Evolutionary conservation across 2,113 vertebrate species (phyloP).

Genomic region (Brienomyrus brachyistius): DNA sequence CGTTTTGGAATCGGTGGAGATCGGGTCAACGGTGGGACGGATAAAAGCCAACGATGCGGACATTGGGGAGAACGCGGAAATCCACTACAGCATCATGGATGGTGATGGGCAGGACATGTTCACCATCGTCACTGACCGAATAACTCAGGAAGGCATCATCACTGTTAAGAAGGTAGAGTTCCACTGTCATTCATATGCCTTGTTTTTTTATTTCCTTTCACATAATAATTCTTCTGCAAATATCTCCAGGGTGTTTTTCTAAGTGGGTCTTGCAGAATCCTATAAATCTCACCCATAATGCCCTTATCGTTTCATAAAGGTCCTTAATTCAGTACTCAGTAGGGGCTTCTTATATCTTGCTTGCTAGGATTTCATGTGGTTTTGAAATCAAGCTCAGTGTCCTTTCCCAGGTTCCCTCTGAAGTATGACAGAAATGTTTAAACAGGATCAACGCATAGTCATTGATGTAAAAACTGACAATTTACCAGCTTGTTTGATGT

Average conservation of each 20-base stretch:
- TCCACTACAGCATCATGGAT: constrained; percentile 75
- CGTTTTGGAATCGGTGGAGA: constrained; percentile 72
- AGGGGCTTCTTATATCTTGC: constrained; percentile 21
- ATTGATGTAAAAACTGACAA: not conserved
- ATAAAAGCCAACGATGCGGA: constrained; percentile 91
- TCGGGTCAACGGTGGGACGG: constrained; percentile 77
- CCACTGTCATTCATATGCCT: constrained; percentile 2
- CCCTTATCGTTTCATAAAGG: constrained; percentile 35
- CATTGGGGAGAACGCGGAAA: constrained; percentile 79
- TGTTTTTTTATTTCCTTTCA: not conserved
- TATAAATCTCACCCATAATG: constrained; percentile 26
- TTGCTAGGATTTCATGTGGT: constrained; percentile 19
- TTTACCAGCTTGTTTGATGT: not conserved
- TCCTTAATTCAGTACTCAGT: constrained; percentile 34
- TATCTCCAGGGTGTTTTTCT: not conserved
- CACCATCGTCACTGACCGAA: constrained; percentile 81
- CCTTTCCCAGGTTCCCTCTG: constrained; percentile 27
- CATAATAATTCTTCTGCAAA: not conserved
- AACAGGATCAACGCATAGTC: constrained; percentile 25
- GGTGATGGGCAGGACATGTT: constrained; percentile 79
- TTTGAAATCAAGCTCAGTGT: constrained; percentile 28
- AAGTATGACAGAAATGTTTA: constrained; percentile 32
- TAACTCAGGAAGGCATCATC: constrained; percentile 88
- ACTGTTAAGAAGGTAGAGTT: constrained; percentile 80
- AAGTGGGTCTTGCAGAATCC: constrained; percentile 16